Conservation (phyloP, 2,797 vertebrate genomes). For the Coregonus sp. region DNA sequence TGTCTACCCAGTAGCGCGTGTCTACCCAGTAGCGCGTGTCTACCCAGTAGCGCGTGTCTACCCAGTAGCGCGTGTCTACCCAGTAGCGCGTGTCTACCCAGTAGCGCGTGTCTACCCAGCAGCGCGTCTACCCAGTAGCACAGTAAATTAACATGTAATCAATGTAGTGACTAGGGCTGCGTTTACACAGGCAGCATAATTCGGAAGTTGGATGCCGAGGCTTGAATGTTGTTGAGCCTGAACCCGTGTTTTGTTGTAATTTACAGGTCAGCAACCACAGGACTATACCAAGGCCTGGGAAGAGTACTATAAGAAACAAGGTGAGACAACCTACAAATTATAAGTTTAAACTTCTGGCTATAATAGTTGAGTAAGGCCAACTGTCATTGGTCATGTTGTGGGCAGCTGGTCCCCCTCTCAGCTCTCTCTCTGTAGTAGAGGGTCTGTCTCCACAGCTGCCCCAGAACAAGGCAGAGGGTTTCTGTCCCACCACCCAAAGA, state of each 20-base stretch:
- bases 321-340: constrained; percentile 43
- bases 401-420: constrained; percentile 54
- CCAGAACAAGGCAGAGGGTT: constrained; percentile 76
- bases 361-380: background rate
- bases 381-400: constrained; percentile 14
- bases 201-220: background rate
- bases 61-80: no score
- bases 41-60: no score
- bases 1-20: no score
- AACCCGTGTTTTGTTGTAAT: constrained; percentile 22
- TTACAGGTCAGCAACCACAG: constrained; percentile 81
- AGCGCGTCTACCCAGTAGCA: background rate
- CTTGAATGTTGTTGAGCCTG: background rate
- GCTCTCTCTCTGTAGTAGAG: constrained; percentile 65
- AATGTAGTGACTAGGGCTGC: background rate
- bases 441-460: constrained; percentile 62
- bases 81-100: no score
- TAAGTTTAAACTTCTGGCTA: no score
- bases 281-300: constrained; percentile 86
- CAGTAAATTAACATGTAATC: background rate
- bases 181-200: no score
- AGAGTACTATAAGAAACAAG: constrained; percentile 87
- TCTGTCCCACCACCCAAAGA: constrained; percentile 75
- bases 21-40: no score
- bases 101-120: no score